Evolutionary conservation across 1,140 invertebrate species (phyloP).

Genomic region (Alviniconcha marisindica): DNA sequence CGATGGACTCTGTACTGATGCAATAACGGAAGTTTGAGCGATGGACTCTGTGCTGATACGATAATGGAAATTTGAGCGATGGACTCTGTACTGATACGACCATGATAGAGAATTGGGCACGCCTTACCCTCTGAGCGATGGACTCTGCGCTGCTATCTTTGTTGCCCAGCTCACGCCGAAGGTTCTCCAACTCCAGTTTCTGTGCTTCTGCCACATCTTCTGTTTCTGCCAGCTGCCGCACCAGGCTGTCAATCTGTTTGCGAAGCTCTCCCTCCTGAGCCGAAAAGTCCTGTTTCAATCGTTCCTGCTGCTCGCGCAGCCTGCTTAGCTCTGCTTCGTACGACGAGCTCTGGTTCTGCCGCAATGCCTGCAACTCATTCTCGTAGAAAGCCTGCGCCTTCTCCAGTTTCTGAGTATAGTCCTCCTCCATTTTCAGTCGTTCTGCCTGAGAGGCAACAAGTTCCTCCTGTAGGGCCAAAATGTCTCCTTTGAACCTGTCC

Average conservation of each 20-base stretch:
- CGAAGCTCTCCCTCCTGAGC: slow-evolving; percentile 65
- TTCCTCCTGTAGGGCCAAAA: slow-evolving; percentile 60
- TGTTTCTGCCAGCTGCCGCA: slow-evolving; percentile 64
- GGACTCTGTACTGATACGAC: too few relatives aligned
- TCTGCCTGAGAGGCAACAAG: slow-evolving; percentile 57
- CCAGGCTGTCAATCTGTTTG: slow-evolving; percentile 67
- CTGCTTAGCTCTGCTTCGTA: slow-evolving; percentile 53
- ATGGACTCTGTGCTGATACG: too few relatives aligned
- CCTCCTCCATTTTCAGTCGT: slow-evolving; percentile 65
- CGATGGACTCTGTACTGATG: too few relatives aligned
- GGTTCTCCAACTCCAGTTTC: slow-evolving; percentile 57
- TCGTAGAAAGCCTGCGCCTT: slow-evolving; percentile 74
- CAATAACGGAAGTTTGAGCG: too few relatives aligned
- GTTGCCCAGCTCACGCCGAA: slow-evolving; percentile 52
- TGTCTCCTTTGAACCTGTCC: slow-evolving; percentile 62
- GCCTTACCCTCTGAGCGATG: slow-evolving; percentile 60
- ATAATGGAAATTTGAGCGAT: too few relatives aligned
- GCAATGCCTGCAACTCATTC: slow-evolving; percentile 72
- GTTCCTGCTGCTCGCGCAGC: slow-evolving; percentile 65
- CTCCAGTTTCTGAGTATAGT: slow-evolving; percentile 70
- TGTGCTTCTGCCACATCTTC: slow-evolving; percentile 68
- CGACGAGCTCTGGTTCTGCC: slow-evolving; percentile 55
- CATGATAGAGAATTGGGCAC: too few relatives aligned
- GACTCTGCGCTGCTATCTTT: slow-evolving; percentile 58
- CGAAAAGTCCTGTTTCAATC: slow-evolving; percentile 67